phyloP scores from a whole-genome alignment of 2,888 invertebrate species.

The Arge pagana region DNA sequence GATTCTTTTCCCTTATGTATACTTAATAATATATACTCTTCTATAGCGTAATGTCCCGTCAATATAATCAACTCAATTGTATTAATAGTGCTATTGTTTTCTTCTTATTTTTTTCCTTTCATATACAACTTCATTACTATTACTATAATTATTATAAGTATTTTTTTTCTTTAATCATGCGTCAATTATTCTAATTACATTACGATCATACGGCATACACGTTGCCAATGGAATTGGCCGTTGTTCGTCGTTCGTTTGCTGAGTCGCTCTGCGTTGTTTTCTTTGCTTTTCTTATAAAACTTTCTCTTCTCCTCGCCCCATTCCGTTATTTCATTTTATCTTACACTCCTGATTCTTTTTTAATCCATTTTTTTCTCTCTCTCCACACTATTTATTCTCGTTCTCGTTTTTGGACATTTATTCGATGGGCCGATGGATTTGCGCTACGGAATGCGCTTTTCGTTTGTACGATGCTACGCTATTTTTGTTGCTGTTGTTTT shows the following conservation, averaged over 20 bases:
- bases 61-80: slow-evolving; percentile 19
- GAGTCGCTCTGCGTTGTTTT: slow-evolving; percentile 23
- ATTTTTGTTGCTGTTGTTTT: no score
- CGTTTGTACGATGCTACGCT: no score
- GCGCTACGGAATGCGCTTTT: no score
- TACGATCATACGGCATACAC: slow-evolving; percentile 13
- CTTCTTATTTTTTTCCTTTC: slow-evolving; percentile 33
- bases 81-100: slow-evolving; percentile 26
- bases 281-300: slow-evolving; percentile 26
- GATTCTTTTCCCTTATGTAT: slow-evolving; percentile 22
- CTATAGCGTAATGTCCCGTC: no score
- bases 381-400: slow-evolving; percentile 24
- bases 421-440: no score
- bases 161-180: slow-evolving; percentile 29
- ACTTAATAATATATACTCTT: no score
- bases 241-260: no score
- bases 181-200: slow-evolving; percentile 31
- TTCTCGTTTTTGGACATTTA: no score
- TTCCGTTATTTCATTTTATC: slow-evolving; percentile 20
- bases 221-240: no score
- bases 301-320: slow-evolving; percentile 29
- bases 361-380: slow-evolving; percentile 25
- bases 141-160: slow-evolving; percentile 32
- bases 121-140: slow-evolving; percentile 25
- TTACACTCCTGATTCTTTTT: slow-evolving; percentile 26